Evolutionary conservation across 2,888 invertebrate species (phyloP).

Genomic region (Punctoribates punctum): DNA sequence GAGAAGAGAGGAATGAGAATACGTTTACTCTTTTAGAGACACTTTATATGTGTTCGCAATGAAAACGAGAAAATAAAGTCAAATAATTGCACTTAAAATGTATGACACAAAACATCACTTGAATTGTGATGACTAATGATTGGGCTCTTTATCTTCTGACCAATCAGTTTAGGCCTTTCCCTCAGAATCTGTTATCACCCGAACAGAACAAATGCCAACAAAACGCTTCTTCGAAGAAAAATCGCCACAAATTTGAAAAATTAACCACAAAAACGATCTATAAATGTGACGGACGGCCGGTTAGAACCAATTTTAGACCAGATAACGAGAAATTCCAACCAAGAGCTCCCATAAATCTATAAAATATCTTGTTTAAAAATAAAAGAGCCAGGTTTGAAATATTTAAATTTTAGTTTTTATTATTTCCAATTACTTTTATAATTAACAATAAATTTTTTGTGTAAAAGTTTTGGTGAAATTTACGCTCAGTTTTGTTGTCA

Average conservation of each 20-base stretch:
- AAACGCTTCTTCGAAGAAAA: background rate
- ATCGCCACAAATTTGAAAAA: too few relatives aligned
- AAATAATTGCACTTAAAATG: constrained; percentile 2
- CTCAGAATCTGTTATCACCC: background rate
- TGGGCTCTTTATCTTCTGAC: background rate
- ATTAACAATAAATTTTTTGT: constrained; percentile 17
- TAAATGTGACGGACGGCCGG: too few relatives aligned
- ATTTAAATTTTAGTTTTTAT: background rate
- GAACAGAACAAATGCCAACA: background rate
- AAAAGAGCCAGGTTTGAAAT: background rate
- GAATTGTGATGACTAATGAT: constrained; percentile 10
- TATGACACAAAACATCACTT: background rate
- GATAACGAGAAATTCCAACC: too few relatives aligned
- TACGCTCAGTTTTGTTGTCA: background rate
- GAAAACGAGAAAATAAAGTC: constrained; percentile 1
- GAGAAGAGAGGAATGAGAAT: background rate
- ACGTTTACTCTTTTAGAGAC: background rate
- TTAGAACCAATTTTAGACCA: too few relatives aligned
- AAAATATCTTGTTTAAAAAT: background rate
- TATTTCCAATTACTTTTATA: background rate
- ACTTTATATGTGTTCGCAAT: background rate
- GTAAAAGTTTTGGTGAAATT: constrained; percentile 8
- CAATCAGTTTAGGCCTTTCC: background rate
- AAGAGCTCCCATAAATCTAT: too few relatives aligned
- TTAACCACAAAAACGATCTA: too few relatives aligned